Percentiles rank a stretch among this genome's conserved stretches.
Evolutionary conservation across 2,797 vertebrate genomes (phyloP).

Genomic region (Manis pentadactyla): DNA sequence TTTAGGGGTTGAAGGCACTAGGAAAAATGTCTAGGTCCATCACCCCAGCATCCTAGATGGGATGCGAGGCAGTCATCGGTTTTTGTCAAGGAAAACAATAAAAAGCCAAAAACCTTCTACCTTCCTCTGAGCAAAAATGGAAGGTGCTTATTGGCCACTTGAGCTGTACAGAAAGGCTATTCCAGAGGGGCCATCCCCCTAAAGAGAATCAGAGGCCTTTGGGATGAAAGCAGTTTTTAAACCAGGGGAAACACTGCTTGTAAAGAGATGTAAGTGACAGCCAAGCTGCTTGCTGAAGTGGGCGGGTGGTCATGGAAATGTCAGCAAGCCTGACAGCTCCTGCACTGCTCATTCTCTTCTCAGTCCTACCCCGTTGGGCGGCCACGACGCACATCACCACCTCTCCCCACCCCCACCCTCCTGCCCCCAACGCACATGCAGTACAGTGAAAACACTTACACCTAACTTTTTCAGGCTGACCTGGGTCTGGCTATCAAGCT

Average conservation of each 20-base stretch:
- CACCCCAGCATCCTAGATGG: background rate
- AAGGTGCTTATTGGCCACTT: background rate
- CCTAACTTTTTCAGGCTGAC: background rate
- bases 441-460: background rate
- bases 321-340: constrained; percentile 56
- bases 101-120: background rate
- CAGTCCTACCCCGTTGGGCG: constrained; percentile 19
- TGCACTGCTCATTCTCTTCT: constrained; percentile 57
- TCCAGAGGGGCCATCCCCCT: background rate
- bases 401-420: background rate
- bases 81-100: background rate
- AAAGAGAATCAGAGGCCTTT: background rate
- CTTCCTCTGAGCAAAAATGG: background rate
- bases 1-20: background rate
- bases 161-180: background rate
- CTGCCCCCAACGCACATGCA: background rate
- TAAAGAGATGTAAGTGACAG: background rate
- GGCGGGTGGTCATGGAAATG: background rate
- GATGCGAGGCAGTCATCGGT: background rate
- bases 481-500: background rate
- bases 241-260: background rate
- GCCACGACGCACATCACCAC: no score
- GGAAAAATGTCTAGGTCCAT: background rate
- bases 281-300: constrained; percentile 19
- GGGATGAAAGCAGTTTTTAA: background rate